Conservation (phyloP, 2,797 vertebrate genomes). For the Kryptopterus vitreolus region DNA sequence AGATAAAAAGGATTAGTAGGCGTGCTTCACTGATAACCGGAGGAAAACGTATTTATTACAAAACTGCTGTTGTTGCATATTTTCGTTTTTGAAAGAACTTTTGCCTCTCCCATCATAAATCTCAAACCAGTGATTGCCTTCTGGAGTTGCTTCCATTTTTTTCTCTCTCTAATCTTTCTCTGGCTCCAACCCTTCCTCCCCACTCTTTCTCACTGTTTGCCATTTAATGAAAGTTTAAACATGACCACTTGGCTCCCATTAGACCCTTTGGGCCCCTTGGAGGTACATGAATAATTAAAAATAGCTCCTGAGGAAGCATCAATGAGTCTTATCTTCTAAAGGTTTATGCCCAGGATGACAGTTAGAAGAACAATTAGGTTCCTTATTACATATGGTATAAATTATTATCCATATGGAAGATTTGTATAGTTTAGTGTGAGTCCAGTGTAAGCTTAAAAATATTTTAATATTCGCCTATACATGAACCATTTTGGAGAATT, state of each 20-base stretch:
- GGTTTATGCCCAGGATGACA: conserved; percentile 25
- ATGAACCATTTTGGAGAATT: not conserved
- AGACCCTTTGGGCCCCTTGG: conserved; percentile 41
- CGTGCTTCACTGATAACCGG: conserved; percentile 22
- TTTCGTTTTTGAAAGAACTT: conserved; percentile 20
- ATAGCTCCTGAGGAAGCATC: conserved; percentile 26
- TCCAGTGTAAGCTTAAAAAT: too few species aligned
- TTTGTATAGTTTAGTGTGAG: not conserved
- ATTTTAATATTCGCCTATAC: too few species aligned
- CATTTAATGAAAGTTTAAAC: conserved; percentile 52
- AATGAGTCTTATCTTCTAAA: conserved; percentile 20
- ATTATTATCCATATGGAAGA: not conserved
- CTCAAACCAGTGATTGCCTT: conserved; percentile 34
- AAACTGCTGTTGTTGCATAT: conserved; percentile 15
- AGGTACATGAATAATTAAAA: conserved; percentile 56
- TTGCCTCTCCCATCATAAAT: conserved; percentile 31
- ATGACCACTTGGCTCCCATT: conserved; percentile 50
- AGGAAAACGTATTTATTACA: conserved; percentile 28
- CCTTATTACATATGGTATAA: conserved; percentile 2
- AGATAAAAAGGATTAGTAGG: conserved; percentile 19
- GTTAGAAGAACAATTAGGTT: conserved; percentile 2
- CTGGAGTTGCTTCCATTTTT: conserved; percentile 32
- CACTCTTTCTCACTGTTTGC: conserved; percentile 11
- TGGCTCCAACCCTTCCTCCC: not conserved
- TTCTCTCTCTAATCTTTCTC: conserved; percentile 22